These are phyloP conservation scores for Zaprionus obscuricornis DNA, from an alignment of 2,888 invertebrate genomes.

Conservation along the genomic window DNA sequence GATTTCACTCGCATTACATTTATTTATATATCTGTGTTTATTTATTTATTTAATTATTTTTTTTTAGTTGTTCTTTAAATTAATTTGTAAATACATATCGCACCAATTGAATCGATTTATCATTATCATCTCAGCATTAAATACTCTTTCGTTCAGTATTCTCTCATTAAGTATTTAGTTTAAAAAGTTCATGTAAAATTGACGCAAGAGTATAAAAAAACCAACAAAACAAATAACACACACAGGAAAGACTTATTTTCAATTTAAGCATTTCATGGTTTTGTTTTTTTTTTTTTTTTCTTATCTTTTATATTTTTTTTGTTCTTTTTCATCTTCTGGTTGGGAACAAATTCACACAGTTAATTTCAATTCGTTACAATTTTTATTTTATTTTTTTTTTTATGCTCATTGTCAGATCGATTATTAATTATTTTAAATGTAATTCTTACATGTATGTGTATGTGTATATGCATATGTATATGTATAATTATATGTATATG, in stretches of 20 bases:
- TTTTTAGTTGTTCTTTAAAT: constrained; percentile 20
- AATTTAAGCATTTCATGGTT: no score
- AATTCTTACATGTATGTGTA: constrained; percentile 35
- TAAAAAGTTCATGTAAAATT: constrained; percentile 53
- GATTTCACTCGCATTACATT: constrained; percentile 32
- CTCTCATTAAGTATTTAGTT: constrained; percentile 34
- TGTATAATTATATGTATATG: no score
- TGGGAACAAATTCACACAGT: constrained; percentile 60
- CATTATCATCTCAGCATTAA: constrained; percentile 14
- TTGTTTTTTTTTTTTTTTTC: background rate
- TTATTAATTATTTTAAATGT: constrained; percentile 42
- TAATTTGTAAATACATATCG: constrained; percentile 44
- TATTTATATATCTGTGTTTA: no score
- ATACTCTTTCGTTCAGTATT: constrained; percentile 38
- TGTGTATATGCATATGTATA: constrained; percentile 38
- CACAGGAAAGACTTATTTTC: constrained; percentile 24
- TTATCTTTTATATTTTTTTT: constrained; percentile 22
- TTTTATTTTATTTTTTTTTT: no score
- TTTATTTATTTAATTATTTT: no score
- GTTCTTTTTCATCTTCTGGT: no score
- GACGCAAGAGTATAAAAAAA: constrained; percentile 55
- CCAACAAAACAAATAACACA: no score
- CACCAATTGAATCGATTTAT: constrained; percentile 27
- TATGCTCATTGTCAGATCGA: constrained; percentile 55
- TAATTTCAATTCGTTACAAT: constrained; percentile 62